Conservation (phyloP, 2,797 vertebrate genomes). For the Sus cebifrons region DNA sequence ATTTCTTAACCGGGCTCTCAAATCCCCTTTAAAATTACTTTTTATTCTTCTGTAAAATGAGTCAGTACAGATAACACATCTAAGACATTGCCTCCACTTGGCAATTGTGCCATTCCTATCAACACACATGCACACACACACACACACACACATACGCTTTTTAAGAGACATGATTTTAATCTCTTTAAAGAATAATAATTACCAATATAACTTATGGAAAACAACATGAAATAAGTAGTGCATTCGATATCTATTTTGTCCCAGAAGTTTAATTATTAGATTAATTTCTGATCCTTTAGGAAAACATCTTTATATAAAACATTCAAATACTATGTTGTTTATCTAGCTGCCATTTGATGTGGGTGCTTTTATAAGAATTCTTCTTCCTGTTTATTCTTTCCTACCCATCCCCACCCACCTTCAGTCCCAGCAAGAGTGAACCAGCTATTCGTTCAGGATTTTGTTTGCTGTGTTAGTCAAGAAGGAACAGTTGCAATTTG, state of each 20-base stretch:
- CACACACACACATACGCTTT: not conserved
- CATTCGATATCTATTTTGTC: not conserved
- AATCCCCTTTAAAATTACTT: conserved; percentile 13
- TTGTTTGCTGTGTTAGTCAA: conserved; percentile 12
- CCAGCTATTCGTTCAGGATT: conserved; percentile 17
- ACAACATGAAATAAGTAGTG: not conserved
- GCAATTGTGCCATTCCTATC: not conserved
- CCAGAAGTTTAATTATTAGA: conserved; percentile 28
- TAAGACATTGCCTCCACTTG: not conserved
- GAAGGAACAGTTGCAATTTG: conserved; percentile 20
- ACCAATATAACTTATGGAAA: not conserved
- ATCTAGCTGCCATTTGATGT: not conserved
- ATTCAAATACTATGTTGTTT: conserved; percentile 11
- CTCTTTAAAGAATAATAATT: conserved; percentile 21
- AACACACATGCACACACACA: not conserved
- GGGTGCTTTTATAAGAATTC: not conserved
- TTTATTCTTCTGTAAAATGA: conserved; percentile 42
- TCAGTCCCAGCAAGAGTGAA: not conserved
- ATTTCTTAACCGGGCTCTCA: conserved; percentile 10
- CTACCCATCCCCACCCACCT: not conserved
- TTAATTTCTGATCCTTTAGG: not conserved
- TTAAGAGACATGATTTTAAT: not conserved
- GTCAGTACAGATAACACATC: not conserved
- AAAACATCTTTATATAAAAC: not conserved
- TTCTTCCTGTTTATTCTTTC: not conserved